These are phyloP conservation scores for Lathronympha strigana DNA, from an alignment of 2,888 invertebrate genomes.

Conservation along the genomic window DNA sequence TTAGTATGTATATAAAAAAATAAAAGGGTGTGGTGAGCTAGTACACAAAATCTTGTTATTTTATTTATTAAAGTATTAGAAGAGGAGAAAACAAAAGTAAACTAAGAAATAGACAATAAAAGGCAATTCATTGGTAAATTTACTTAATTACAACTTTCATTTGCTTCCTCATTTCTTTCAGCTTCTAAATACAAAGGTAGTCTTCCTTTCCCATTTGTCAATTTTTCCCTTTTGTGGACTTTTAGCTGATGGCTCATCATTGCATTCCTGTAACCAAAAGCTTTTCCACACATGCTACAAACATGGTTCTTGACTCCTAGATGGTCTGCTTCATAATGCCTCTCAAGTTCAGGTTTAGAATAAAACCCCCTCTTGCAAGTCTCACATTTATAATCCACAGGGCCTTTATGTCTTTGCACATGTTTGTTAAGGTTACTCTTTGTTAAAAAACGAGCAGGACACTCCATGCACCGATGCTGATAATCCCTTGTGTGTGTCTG, in stretches of 20 bases:
- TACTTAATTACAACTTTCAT: slow-evolving; percentile 4
- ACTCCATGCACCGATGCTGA: slow-evolving; percentile 55
- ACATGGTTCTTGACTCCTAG: slow-evolving; percentile 48
- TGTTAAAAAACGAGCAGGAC: slow-evolving; percentile 54
- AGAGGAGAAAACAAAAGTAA: background rate
- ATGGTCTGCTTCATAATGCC: slow-evolving; percentile 51
- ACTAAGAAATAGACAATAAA: background rate
- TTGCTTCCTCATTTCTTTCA: slow-evolving; percentile 26
- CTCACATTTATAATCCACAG: slow-evolving; percentile 41
- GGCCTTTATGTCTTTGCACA: slow-evolving; percentile 47
- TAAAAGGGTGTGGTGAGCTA: background rate
- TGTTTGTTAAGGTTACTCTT: slow-evolving; percentile 59
- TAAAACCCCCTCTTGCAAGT: slow-evolving; percentile 41
- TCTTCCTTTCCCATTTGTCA: slow-evolving; percentile 42
- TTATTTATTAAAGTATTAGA: background rate
- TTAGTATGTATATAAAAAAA: background rate
- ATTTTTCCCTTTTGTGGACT: slow-evolving; percentile 53
- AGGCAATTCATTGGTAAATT: background rate
- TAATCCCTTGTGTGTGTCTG: slow-evolving; percentile 58
- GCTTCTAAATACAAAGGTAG: slow-evolving; percentile 51
- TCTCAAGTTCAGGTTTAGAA: slow-evolving; percentile 46
- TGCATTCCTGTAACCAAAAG: slow-evolving; percentile 51
- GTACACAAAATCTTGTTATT: background rate
- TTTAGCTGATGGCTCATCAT: slow-evolving; percentile 55
- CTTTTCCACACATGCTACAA: slow-evolving; percentile 57